Conservation (phyloP, 1,140 invertebrate genomes). For the Druon quercuslanigerum region DNA sequence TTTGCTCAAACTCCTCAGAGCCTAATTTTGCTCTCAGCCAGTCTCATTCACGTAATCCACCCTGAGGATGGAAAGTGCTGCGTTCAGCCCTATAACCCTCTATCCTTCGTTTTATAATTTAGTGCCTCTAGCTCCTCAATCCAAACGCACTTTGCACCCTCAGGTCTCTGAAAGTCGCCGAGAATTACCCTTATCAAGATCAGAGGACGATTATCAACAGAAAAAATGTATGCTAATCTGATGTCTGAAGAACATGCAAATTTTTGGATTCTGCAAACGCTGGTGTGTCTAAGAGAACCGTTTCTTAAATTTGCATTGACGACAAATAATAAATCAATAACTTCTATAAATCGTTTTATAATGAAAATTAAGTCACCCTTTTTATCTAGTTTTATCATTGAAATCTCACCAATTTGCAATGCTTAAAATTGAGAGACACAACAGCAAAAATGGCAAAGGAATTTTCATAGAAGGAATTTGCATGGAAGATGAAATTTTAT, state of each 20-base stretch:
- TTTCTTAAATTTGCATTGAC: too few relatives aligned
- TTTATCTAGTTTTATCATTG: too few relatives aligned
- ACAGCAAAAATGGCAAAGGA: too few relatives aligned
- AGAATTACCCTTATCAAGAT: slow-evolving; percentile 15
- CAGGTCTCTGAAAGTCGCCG: neutral
- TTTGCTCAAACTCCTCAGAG: neutral
- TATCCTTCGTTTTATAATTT: neutral
- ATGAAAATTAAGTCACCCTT: too few relatives aligned
- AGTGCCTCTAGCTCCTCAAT: neutral
- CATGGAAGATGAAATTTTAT: too few relatives aligned
- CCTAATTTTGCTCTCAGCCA: slow-evolving; percentile 14
- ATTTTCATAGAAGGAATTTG: too few relatives aligned
- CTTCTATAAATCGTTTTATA: too few relatives aligned
- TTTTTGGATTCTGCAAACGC: neutral
- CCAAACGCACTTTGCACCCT: slow-evolving; percentile 26
- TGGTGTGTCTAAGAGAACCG: too few relatives aligned
- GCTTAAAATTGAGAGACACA: too few relatives aligned
- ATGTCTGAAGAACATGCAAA: neutral
- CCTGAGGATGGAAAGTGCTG: slow-evolving; percentile 5
- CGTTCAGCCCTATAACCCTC: slow-evolving; percentile 1
- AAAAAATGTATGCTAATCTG: neutral
- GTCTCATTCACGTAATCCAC: slow-evolving; percentile 14
- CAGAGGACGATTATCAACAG: slow-evolving; percentile 8
- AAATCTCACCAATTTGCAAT: too few relatives aligned
- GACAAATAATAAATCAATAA: too few relatives aligned